phyloP scores from a whole-genome alignment of 2,888 invertebrate genomes.

The Melanargia galathea region DNA sequence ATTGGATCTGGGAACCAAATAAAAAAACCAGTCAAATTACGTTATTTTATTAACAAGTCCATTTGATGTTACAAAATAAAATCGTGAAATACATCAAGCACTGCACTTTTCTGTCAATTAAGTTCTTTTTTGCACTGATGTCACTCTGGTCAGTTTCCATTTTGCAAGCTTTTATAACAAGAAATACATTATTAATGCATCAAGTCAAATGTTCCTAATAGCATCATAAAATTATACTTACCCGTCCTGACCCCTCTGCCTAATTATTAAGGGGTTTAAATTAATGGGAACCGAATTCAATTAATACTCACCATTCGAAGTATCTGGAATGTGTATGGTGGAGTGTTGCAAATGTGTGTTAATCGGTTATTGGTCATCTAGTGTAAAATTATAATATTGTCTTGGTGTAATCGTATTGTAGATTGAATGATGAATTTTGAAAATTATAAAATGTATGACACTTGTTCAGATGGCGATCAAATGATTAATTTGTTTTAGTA shows the following conservation, averaged over 20 bases:
- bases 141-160: constrained; percentile 69
- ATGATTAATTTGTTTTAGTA: background rate
- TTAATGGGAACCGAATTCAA: constrained; percentile 30
- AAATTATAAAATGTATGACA: background rate
- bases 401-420: background rate
- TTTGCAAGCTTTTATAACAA: constrained; percentile 78
- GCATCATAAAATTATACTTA: constrained; percentile 42
- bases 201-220: constrained; percentile 33
- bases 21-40: constrained; percentile 53
- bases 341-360: constrained; percentile 18
- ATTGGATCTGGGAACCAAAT: constrained; percentile 73
- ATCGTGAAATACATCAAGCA: constrained; percentile 54
- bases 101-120: constrained; percentile 55
- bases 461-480: background rate
- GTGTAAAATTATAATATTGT: no score
- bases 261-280: constrained; percentile 25
- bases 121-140: constrained; percentile 60
- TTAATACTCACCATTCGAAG: constrained; percentile 55
- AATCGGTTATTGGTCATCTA: background rate
- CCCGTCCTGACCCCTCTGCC: constrained; percentile 39
- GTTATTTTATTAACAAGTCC: constrained; percentile 66
- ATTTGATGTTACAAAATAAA: constrained; percentile 56
- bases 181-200: constrained; percentile 59
- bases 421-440: background rate
- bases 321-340: constrained; percentile 51